phyloP scores from a whole-genome alignment of 2,113 vertebrate genomes.

The Clupea harengus region DNA sequence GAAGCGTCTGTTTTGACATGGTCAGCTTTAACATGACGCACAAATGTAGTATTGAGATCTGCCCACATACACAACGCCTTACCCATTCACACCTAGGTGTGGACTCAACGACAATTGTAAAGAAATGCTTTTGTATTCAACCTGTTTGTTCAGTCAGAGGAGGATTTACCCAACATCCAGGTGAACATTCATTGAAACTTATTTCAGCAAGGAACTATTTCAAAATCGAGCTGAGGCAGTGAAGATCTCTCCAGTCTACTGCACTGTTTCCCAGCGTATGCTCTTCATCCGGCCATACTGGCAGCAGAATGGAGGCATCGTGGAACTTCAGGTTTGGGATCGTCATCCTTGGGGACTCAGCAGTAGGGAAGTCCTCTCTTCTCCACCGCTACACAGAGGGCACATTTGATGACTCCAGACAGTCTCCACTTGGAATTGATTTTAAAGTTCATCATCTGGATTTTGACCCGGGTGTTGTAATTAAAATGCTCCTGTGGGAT shows the following conservation, averaged over 20 bases:
- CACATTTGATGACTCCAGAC: slow-evolving; percentile 37
- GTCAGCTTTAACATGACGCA: neutral
- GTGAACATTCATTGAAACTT: neutral
- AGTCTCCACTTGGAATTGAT: slow-evolving; percentile 47
- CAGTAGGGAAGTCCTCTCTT: slow-evolving; percentile 42
- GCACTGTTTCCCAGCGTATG: neutral
- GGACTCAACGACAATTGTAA: neutral
- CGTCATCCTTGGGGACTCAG: slow-evolving; percentile 44
- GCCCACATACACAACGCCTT: neutral
- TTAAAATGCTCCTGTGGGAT: slow-evolving; percentile 49
- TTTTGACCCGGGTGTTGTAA: slow-evolving; percentile 37
- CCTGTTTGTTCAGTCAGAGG: slow-evolving; percentile 37
- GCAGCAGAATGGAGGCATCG: slow-evolving; percentile 25
- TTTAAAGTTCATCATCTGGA: slow-evolving; percentile 46
- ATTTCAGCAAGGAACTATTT: neutral
- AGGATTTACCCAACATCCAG: neutral
- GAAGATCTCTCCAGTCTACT: neutral
- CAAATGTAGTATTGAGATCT: neutral
- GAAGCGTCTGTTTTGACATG: neutral
- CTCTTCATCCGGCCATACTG: neutral
- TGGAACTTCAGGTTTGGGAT: slow-evolving; percentile 48
- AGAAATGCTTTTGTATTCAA: slow-evolving; percentile 26
- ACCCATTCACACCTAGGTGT: slow-evolving; percentile 6
- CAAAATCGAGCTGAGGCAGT: neutral
- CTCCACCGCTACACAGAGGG: slow-evolving; percentile 50